Evolutionary conservation across 2,797 vertebrate genomes (phyloP), one percentile per base, ranked within the genome.

Genomic region (Typhlichthys eigenmanni): DNA sequence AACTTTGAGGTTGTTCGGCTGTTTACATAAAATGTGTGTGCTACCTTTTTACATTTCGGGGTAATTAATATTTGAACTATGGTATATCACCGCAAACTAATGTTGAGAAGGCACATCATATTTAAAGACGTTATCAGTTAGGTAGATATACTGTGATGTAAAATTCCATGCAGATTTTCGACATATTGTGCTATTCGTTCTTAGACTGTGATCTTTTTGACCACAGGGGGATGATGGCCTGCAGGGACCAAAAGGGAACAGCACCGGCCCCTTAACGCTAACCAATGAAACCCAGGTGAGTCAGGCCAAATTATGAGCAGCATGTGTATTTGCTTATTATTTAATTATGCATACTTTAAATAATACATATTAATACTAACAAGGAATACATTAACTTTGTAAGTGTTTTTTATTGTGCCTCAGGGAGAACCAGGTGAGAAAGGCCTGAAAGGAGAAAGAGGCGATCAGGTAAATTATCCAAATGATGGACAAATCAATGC

Each of bases 341-440:
- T 38, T 38, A 6, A 38, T 38, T 38, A 38, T 38, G 5, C 2
- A 38, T 38, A 6, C 5, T 38, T 38, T 8, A 38, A 38, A 38
- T 38, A 38, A 9, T 38, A 9, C 34, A 38, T 38, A 38, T 38
- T 38, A 9, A 38, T 38, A 1, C 34, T 38, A 38, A 38, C 34
- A 6, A 6, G 34, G 34, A 38, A 38, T 38, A 9, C 5, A 38
- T 38, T 6, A 9, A 38, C 2, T 9, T 38, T 9, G 2, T 6
- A 17, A 14, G 4, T 19, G 1, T 57, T 19, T 62, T 5, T 48
- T 8, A 8, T 75, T 5, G 58, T 55, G 13, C 71, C 72, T 63
- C 74, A 98, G 96, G 96, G 95, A 2, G 3, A 63, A 0, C 76
- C 81, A 29, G 96, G 95, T 43, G 72, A 78, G 0, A 93, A 89